Evolutionary conservation across 1,140 invertebrate genomes (phyloP).

Genomic region (Plectrocnemia conspersa): DNA sequence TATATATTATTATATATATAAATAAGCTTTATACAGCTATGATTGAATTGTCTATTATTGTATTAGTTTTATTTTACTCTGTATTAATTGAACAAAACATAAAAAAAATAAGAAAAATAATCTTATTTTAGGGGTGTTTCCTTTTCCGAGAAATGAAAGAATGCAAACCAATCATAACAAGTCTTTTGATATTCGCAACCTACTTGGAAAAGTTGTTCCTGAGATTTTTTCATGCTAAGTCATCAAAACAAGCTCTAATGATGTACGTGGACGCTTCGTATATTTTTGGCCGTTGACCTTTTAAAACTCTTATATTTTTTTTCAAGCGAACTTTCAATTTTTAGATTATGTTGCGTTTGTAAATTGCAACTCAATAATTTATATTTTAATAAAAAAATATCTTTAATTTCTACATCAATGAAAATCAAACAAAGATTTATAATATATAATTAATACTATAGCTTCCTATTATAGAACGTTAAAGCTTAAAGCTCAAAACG

Average conservation of each 20-base stretch:
- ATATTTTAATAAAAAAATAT: no score
- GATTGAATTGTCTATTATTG: no score
- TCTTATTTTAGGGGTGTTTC: constrained; percentile 4
- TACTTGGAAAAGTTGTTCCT: constrained; percentile 20
- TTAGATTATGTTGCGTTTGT: no score
- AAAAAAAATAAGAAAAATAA: neutral
- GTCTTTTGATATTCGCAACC: constrained; percentile 10
- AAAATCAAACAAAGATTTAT: no score
- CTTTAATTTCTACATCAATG: no score
- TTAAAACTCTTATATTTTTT: no score
- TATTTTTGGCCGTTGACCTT: constrained; percentile 25
- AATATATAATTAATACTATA: no score
- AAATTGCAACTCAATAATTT: no score
- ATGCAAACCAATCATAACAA: constrained; percentile 30
- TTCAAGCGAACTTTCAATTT: neutral
- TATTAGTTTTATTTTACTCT: no score
- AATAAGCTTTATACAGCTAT: neutral
- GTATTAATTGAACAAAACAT: neutral
- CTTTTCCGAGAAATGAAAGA: constrained; percentile 9
- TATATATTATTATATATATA: neutral
- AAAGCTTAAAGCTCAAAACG: no score
- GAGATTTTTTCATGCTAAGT: constrained; percentile 26
- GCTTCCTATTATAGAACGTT: no score
- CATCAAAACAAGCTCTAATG: constrained; percentile 33
- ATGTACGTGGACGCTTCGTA: constrained; percentile 12